Evolutionary conservation across 2,113 vertebrate genomes (phyloP).

Genomic region (Ursus arctos): DNA sequence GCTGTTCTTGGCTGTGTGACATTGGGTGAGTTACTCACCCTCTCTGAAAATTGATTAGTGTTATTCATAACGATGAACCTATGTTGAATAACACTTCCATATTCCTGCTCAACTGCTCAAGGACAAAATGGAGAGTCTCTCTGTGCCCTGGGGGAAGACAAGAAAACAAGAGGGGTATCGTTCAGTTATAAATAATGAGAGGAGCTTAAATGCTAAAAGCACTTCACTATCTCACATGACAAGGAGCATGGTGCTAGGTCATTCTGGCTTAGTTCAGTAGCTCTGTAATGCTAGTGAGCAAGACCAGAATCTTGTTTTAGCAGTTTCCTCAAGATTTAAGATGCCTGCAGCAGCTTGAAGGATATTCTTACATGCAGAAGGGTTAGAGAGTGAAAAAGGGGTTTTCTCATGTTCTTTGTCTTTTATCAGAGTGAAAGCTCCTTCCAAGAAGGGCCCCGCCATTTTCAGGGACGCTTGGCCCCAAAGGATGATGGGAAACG

Average conservation of each 20-base stretch:
- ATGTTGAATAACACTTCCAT: not conserved
- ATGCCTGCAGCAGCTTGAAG: not conserved
- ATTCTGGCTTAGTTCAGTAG: not conserved
- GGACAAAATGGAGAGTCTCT: not conserved
- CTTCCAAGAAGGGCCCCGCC: not conserved
- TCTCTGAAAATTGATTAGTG: not conserved
- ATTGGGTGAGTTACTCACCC: not conserved
- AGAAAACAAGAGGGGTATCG: not conserved
- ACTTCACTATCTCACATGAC: not conserved
- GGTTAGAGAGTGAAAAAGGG: not conserved
- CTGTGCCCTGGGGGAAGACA: not conserved
- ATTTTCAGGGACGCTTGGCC: not conserved
- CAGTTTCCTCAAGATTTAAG: not conserved
- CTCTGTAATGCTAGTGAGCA: not conserved
- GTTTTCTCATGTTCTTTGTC: not conserved
- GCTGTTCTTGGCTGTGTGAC: not conserved
- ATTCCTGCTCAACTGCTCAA: not conserved
- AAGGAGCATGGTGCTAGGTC: not conserved
- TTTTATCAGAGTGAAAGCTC: not conserved
- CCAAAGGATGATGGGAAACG: not conserved
- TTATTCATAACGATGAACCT: conserved; percentile 13
- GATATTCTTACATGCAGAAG: not conserved
- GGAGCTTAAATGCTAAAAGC: not conserved
- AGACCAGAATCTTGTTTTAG: not conserved
- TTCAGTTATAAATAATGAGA: conserved; percentile 6